These are phyloP conservation scores for Chorisops tibialis DNA, from an alignment of 2,888 invertebrate genomes.

Conservation along the genomic window DNA sequence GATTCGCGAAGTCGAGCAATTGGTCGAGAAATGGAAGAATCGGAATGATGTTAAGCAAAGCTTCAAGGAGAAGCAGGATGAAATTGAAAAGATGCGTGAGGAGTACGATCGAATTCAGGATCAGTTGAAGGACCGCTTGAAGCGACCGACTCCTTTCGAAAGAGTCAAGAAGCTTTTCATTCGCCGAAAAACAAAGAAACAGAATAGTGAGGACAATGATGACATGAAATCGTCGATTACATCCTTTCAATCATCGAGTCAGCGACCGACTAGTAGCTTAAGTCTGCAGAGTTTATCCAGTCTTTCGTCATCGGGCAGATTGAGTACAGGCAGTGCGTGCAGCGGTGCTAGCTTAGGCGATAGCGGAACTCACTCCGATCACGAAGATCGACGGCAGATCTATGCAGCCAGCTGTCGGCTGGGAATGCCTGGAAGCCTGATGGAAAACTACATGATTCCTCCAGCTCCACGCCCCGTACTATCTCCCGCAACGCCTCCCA, in stretches of 20 bases:
- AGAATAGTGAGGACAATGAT: conserved; percentile 37
- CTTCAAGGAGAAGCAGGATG: conserved; percentile 79
- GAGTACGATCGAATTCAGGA: conserved; percentile 81
- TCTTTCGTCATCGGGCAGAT: conserved; percentile 69
- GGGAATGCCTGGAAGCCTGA: conserved; percentile 46
- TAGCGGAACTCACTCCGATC: conserved; percentile 81
- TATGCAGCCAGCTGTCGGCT: conserved; percentile 41
- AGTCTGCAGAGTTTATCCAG: conserved; percentile 67
- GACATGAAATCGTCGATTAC: conserved; percentile 50
- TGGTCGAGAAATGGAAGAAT: conserved; percentile 83
- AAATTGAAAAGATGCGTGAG: conserved; percentile 73
- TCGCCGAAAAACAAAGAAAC: conserved; percentile 53
- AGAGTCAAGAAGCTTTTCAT: conserved; percentile 72
- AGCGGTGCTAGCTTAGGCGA: conserved; percentile 79
- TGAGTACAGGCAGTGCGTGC: conserved; percentile 70
- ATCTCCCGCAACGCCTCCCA: conserved; percentile 50
- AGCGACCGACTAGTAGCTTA: conserved; percentile 65
- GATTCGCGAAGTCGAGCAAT: conserved; percentile 77
- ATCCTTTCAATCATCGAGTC: conserved; percentile 45
- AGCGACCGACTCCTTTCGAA: conserved; percentile 77
- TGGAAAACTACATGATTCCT: conserved; percentile 63
- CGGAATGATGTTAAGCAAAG: conserved; percentile 84
- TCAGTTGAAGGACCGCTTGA: conserved; percentile 70
- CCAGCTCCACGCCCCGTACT: conserved; percentile 59
- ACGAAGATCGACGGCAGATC: conserved; percentile 62